Base-by-base conservation (phyloP, 2,113 vertebrate species). In the Ahaetulla prasina region DNA sequence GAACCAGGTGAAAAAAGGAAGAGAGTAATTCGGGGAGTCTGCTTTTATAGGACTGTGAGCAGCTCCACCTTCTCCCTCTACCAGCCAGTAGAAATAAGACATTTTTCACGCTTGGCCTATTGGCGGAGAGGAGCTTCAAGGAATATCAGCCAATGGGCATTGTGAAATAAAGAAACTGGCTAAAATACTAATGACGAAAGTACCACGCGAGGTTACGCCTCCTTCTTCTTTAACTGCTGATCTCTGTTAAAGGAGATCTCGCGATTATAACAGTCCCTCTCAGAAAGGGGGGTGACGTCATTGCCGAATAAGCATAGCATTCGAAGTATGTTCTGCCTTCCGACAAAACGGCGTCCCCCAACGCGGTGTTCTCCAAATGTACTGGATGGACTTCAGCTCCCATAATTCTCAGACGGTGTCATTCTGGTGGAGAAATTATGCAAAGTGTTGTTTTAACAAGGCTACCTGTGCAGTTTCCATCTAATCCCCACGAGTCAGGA, bases 21-120 rank as follows among this genome's bases (percentile, higher is more conserved):
- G 10, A 12, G 35, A 0, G 0, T 16, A 0, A 2, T 0, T 0
- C 0, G 0, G 0, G 2, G 23, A 7, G 39, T 27, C 3, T 18
- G 84, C 9, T 88, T 93, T 92, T 93, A 93, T 90, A 87, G 0
- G 0, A 7, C n/a, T 2, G 7, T 1, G 49, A 39, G 5, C 1
- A 4, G 57, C 39, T n/a, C 93, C 93, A 84, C 93, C 93, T 89
- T 27, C 86, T 68, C 0, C 3, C 9, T 2, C 8, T 30, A 4
- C 8, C n/a, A 45, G 35, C 55, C 87, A 93, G 54, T 91, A 60
- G 22, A 1, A 54, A 16, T 11, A 47, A 5, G 30, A 7, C 2
- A 2, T 1, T 52, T 92, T 39, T 50, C 14, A 27, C 35, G 8
- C 22, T 23, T 45, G 22, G 6, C 88, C 80, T 60, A 63, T 90